Base-by-base conservation (phyloP, 2,888 invertebrate species). In the Tipula confusa region DNA sequence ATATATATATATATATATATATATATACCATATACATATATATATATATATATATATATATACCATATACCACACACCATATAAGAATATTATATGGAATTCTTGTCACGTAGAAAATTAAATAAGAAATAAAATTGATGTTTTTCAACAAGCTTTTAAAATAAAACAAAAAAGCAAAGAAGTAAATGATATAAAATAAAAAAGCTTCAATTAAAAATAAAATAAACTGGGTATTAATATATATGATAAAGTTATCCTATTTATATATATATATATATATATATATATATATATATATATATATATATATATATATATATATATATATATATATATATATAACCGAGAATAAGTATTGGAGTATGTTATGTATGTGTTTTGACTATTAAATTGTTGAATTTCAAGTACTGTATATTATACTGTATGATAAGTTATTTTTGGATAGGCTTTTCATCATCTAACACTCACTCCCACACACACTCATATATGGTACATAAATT, bases 41-140 rank as follows among this genome's bases (percentile, higher is more conserved):
- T 11, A 33, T 33, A 33, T n/a, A 33, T 11, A 33, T 33, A 33
- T 6, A 33, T 4, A 33, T 6, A 33, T 33, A 33, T 6, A 11
- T 33, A 33, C 33, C 33, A 33, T 1, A 11, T 33, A 9, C 33
- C 1, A n/a, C n/a, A n/a, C n/a, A n/a, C n/a, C n/a, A n/a, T n/a
- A n/a, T n/a, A n/a, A n/a, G n/a, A n/a, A n/a, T n/a, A n/a, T n/a
- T n/a, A 43, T 43, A 24, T 24, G 11, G 11, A 64, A 64, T 9
- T 64, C 64, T 7, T 64, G 64, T 64, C 64, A 64, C 64, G 64
- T 64, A 64, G 24, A 64, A 64, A 64, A 64, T 64, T 64, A 64
- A 64, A 64, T 64, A 64, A 64, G 9, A 9, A 24, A 24, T 64
- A 24, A 64, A 64, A 64, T 64, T 64, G 64, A 24, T 64, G 64